Conservation (phyloP, 2,113 vertebrate species). For the Thunnus maccoyii region DNA sequence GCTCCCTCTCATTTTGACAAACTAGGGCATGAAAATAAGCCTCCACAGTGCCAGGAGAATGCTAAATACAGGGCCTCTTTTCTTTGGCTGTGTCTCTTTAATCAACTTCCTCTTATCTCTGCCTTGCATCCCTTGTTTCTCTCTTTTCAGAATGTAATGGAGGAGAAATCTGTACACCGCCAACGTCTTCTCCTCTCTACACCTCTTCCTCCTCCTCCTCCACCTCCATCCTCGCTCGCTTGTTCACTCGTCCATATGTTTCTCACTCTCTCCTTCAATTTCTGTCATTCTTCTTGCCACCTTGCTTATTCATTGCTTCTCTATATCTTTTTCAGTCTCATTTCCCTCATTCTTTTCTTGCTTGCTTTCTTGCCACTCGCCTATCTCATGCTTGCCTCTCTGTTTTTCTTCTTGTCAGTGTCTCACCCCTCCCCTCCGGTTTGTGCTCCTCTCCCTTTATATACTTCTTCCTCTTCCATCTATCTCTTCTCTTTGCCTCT, state of each 20-base stretch:
- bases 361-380: slow-evolving; percentile 5
- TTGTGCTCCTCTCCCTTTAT: slow-evolving; percentile 1
- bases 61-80: slow-evolving; percentile 77
- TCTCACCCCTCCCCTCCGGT: slow-evolving; percentile 12
- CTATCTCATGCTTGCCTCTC: slow-evolving; percentile 7
- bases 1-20: slow-evolving; percentile 78
- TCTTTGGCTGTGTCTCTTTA: slow-evolving; percentile 76
- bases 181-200: slow-evolving; percentile 53
- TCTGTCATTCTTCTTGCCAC: slow-evolving; percentile 42
- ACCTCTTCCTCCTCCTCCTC: slow-evolving; percentile 33
- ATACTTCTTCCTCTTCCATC: background rate
- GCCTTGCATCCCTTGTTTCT: slow-evolving; percentile 78
- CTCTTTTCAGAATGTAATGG: slow-evolving; percentile 65
- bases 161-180: slow-evolving; percentile 69
- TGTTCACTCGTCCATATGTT: slow-evolving; percentile 32
- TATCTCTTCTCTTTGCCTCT: background rate
- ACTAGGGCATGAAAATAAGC: slow-evolving; percentile 82
- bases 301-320: slow-evolving; percentile 20
- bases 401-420: background rate
- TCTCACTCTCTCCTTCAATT: slow-evolving; percentile 28
- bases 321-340: slow-evolving; percentile 43
- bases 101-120: slow-evolving; percentile 82
- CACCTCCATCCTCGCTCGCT: slow-evolving; percentile 43
- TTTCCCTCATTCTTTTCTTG: slow-evolving; percentile 31
- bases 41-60: slow-evolving; percentile 74